Percentiles rank a stretch among this genome's conserved stretches.
These are phyloP conservation scores for Metacarcinus magister DNA, from an alignment of 2,888 invertebrate genomes.

Conservation along the genomic window DNA sequence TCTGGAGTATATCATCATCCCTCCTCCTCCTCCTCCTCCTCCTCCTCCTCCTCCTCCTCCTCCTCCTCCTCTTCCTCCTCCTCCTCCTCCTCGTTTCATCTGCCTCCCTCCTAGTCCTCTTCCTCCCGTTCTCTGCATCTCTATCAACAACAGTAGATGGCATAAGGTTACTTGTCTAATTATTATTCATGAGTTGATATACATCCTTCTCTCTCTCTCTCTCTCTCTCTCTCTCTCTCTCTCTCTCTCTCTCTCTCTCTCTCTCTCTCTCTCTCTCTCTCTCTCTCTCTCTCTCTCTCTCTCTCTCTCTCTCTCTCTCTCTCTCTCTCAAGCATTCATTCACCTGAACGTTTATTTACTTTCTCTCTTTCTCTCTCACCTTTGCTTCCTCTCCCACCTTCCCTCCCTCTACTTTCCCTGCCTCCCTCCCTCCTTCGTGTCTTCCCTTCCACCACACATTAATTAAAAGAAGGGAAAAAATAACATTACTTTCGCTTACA, in stretches of 20 bases:
- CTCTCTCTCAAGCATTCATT: background rate
- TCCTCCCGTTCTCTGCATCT: background rate
- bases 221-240: background rate
- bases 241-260: constrained; percentile 17
- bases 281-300: constrained; percentile 12
- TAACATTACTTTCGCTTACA: background rate
- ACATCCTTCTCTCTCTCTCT: background rate
- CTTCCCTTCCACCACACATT: background rate
- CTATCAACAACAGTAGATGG: background rate
- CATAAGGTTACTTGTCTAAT: constrained; percentile 12
- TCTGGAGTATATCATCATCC: constrained; percentile 13
- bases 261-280: constrained; percentile 22
- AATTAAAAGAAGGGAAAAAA: too few relatives aligned
- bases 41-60: background rate
- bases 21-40: background rate
- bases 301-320: background rate
- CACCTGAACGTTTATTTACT: background rate
- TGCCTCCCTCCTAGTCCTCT: background rate
- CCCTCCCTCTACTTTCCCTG: background rate
- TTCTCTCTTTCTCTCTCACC: background rate
- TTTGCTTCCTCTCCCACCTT: background rate
- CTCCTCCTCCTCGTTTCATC: background rate
- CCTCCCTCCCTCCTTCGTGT: background rate
- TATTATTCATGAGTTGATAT: constrained; percentile 26
- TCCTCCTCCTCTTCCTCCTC: background rate